These are phyloP conservation scores for Zygothrica quintamaculata DNA, from an alignment of 2,888 invertebrate genomes.

Conservation along the genomic window DNA sequence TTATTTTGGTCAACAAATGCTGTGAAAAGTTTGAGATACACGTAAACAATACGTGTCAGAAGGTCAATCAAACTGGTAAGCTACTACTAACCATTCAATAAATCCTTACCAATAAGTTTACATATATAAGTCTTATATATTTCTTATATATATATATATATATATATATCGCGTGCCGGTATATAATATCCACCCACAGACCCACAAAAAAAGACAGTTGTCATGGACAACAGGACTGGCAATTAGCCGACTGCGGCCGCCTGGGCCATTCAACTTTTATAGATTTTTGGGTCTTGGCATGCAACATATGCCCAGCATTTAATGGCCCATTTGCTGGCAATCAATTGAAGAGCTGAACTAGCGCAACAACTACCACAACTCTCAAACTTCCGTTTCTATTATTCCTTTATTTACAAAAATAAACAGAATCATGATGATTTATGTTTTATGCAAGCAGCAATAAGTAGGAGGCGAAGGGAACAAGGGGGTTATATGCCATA, in stretches of 20 bases:
- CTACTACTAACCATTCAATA: no score
- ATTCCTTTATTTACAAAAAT: conserved; percentile 39
- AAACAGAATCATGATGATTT: conserved; percentile 27
- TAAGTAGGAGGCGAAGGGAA: conserved; percentile 1
- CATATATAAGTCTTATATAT: no score
- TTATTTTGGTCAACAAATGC: conserved; percentile 89
- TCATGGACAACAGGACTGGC: conserved; percentile 46
- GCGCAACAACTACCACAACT: conserved; percentile 11
- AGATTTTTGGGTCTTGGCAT: conserved; percentile 58
- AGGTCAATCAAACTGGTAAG: conserved; percentile 87
- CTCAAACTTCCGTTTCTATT: conserved; percentile 2
- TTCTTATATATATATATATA: no score
- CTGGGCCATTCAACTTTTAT: conserved; percentile 71
- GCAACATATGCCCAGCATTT: conserved; percentile 53
- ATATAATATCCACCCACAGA: conserved; percentile 14
- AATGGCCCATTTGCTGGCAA: conserved; percentile 53
- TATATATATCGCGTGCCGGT: conserved; percentile 9
- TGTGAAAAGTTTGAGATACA: conserved; percentile 90
- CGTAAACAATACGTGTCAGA: conserved; percentile 88
- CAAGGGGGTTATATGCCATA: conserved; percentile 10
- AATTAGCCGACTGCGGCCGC: conserved; percentile 27
- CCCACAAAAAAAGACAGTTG: conserved; percentile 38
- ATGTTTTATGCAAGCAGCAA: conserved; percentile 36
- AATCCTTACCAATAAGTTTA: not conserved
- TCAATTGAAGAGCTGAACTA: conserved; percentile 28